Evolutionary conservation across 2,113 vertebrate species (phyloP).

Genomic region (Alectura lathami): DNA sequence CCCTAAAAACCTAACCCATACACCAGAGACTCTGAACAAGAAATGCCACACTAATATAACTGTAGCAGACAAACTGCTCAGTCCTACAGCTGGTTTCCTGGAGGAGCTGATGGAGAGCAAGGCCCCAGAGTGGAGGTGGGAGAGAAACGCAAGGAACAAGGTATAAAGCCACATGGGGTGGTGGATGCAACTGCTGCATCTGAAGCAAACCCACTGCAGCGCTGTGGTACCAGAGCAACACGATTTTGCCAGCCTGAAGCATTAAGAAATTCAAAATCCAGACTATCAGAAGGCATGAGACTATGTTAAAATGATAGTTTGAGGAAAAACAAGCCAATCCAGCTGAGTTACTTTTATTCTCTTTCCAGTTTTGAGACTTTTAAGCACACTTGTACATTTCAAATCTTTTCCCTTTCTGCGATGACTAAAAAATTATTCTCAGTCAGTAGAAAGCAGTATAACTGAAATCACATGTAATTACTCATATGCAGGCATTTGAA

Average conservation of each 20-base stretch:
- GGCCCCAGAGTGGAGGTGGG: background rate
- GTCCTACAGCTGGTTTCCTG: background rate
- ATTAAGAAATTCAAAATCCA: background rate
- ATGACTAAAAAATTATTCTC: background rate
- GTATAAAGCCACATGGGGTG: no score
- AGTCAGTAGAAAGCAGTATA: background rate
- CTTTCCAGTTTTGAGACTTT: background rate
- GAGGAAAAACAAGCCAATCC: background rate
- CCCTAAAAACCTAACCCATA: background rate
- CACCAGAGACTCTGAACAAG: background rate
- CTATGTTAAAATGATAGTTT: background rate
- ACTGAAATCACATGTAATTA: background rate
- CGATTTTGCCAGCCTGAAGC: background rate
- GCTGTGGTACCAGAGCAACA: background rate
- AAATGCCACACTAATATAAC: background rate
- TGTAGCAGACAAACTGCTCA: background rate
- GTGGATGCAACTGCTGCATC: background rate
- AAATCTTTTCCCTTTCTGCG: background rate
- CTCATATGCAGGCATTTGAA: background rate
- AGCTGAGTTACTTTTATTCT: background rate
- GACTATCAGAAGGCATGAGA: background rate
- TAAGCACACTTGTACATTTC: background rate
- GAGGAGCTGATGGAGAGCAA: fast-evolving
- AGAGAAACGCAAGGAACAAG: background rate
- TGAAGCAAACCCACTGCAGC: background rate